Base-by-base conservation (phyloP, 2,888 invertebrate genomes). In the Heliconius ethilla region DNA sequence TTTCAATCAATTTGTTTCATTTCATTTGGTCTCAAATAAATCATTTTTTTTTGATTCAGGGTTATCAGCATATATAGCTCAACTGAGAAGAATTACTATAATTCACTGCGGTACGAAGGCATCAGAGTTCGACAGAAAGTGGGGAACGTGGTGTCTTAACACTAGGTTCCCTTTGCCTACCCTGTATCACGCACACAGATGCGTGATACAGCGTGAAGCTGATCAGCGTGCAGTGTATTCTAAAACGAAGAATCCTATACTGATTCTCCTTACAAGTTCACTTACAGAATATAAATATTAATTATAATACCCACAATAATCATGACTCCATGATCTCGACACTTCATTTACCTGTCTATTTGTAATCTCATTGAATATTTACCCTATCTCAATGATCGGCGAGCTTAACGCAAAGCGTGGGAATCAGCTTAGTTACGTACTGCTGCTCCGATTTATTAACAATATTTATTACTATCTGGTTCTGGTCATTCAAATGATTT, bases 351-450 rank as follows among this genome's bases (percentile, higher is more conserved):
- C 33, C 73, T 63, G 73, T 74, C 63, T 18, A 40, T 74, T 74
- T 74, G 73, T 74, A 40, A 27, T 74, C 62, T 63, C 73, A 74
- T 74, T 74, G 40, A 74, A 74, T 63, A 74, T 74, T 74, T 45
- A 62, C 62, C 63, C 40, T 63, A 74, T 74, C 73, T 74, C 37
- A 40, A 25, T 62, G 73, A 74, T 74, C 63, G 59, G 73, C 59
- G 62, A 73, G 40, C 73, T 37, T 37, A 74, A 74, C 63, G 40
- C 73, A 25, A 74, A 74, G 73, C 73, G 73, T 74, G 73, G 73
- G 73, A 74, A 74, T 62, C 37, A 37, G 62, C 63, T 63, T 63
- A 74, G 73, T 74, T 74, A 74, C 63, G 73, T 63, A 55, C 27
- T 9, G 45, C 13, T 70, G 55, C n/a, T n/a, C 37, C 27, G 73